phyloP scores from a whole-genome alignment of 2,113 vertebrate genomes.

The Euleptes europaea region DNA sequence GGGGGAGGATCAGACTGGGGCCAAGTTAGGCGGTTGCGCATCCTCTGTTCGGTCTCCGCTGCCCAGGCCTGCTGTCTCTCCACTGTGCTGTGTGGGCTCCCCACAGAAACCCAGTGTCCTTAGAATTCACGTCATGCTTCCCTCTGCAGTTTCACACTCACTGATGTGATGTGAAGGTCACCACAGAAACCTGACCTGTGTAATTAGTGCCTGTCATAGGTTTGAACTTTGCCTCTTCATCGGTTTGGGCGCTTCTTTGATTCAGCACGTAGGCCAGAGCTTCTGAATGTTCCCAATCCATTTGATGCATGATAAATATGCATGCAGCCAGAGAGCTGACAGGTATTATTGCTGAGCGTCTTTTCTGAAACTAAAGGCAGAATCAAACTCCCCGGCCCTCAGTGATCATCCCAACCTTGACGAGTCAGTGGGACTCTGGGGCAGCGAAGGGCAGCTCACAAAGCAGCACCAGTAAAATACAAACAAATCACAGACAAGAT shows the following conservation, averaged over 20 bases:
- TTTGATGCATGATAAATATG: slow-evolving; percentile 50
- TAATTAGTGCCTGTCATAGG: slow-evolving; percentile 54
- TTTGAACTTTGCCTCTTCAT: slow-evolving; percentile 51
- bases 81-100: too few species aligned
- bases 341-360: slow-evolving; percentile 55
- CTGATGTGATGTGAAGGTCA: slow-evolving; percentile 17
- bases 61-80: too few species aligned
- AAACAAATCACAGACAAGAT: too few species aligned
- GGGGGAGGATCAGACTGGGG: too few species aligned
- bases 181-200: slow-evolving; percentile 29
- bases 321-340: slow-evolving; percentile 31
- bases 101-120: background rate
- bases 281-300: slow-evolving; percentile 45
- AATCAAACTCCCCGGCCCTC: slow-evolving; percentile 33
- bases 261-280: slow-evolving; percentile 61
- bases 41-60: too few species aligned
- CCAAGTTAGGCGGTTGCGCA: too few species aligned
- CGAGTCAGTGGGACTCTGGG: slow-evolving; percentile 1
- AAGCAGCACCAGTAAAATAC: slow-evolving; percentile 31
- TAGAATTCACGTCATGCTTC: background rate
- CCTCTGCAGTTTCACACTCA: background rate
- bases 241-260: slow-evolving; percentile 59
- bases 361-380: slow-evolving; percentile 32
- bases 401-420: background rate
- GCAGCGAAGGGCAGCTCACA: background rate